A percentile compares a stretch with the other conserved stretches of the same genome.
phyloP scores from a whole-genome alignment of 1,140 invertebrate genomes.

The Pachyrhynchus sulphureomaculatus region DNA sequence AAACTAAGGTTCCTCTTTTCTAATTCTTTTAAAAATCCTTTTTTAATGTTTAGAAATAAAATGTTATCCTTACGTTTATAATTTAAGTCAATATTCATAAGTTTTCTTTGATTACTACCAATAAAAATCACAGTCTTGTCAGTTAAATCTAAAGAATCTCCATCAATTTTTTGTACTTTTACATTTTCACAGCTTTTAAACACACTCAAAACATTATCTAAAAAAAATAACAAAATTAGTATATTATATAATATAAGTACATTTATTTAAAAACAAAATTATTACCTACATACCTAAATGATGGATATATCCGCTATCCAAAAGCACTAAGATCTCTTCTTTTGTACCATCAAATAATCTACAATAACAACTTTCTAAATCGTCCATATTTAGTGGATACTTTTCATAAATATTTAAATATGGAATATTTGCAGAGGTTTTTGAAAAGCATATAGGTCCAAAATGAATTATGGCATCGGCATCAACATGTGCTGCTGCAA shows the following conservation, averaged over 20 bases:
- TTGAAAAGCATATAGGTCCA: slow-evolving; percentile 83
- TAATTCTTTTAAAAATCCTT: no score
- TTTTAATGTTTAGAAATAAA: no score
- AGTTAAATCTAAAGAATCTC: slow-evolving; percentile 15
- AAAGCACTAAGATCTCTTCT: slow-evolving; percentile 28
- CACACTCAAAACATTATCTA: background rate
- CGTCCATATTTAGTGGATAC: slow-evolving; percentile 53
- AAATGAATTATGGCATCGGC: slow-evolving; percentile 88
- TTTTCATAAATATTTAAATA: slow-evolving; percentile 72
- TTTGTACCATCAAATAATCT: slow-evolving; percentile 14
- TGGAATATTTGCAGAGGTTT: slow-evolving; percentile 66
- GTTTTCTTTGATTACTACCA: slow-evolving; percentile 38
- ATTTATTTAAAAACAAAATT: no score
- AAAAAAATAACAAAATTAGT: background rate
- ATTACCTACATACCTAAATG: slow-evolving; percentile 32
- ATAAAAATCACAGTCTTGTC: slow-evolving; percentile 37
- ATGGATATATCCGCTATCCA: slow-evolving; percentile 41
- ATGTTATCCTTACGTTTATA: slow-evolving; percentile 41
- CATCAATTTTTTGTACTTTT: slow-evolving; percentile 40
- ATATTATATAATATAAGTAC: background rate
- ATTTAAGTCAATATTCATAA: slow-evolving; percentile 41
- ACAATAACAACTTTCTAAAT: slow-evolving; percentile 20
- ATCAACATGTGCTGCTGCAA: slow-evolving; percentile 82
- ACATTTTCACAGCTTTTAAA: slow-evolving; percentile 44
- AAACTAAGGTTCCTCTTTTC: no score